phyloP scores from a whole-genome alignment of 2,797 vertebrate genomes.

The Microhierax caerulescens region DNA sequence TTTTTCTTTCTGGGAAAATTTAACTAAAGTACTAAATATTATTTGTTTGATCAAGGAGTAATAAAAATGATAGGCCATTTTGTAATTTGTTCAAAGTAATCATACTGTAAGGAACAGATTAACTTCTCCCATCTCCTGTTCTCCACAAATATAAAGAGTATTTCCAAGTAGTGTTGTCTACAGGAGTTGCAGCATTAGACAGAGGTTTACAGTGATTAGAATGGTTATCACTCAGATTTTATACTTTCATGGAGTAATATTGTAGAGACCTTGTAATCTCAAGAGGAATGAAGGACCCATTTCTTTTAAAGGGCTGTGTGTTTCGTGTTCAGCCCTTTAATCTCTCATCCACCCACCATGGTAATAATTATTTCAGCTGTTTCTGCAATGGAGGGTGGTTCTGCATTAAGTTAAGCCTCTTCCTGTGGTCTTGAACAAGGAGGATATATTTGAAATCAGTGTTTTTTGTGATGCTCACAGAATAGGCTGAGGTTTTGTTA shows the following conservation, averaged over 20 bases:
- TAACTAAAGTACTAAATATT: background rate
- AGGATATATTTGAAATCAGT: background rate
- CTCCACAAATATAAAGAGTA: background rate
- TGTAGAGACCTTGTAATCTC: background rate
- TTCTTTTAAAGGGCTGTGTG: background rate
- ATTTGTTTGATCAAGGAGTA: background rate
- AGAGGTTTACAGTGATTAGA: background rate
- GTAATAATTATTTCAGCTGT: background rate
- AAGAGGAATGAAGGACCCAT: background rate
- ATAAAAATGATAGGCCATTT: background rate
- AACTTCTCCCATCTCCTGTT: background rate
- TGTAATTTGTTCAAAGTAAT: background rate
- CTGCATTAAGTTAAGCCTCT: background rate
- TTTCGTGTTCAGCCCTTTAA: background rate
- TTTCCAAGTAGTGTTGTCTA: background rate
- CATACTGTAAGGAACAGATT: background rate
- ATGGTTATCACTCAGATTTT: background rate
- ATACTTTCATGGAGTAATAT: slow-evolving; percentile 9
- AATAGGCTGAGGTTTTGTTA: background rate
- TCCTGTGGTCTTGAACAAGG: background rate
- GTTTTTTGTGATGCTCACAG: background rate
- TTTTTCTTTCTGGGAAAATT: background rate
- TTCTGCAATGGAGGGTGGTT: background rate
- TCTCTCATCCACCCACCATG: background rate
- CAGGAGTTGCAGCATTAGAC: background rate